Base-by-base conservation (phyloP, 2,888 invertebrate species). In the Mesochorus sp. region DNA sequence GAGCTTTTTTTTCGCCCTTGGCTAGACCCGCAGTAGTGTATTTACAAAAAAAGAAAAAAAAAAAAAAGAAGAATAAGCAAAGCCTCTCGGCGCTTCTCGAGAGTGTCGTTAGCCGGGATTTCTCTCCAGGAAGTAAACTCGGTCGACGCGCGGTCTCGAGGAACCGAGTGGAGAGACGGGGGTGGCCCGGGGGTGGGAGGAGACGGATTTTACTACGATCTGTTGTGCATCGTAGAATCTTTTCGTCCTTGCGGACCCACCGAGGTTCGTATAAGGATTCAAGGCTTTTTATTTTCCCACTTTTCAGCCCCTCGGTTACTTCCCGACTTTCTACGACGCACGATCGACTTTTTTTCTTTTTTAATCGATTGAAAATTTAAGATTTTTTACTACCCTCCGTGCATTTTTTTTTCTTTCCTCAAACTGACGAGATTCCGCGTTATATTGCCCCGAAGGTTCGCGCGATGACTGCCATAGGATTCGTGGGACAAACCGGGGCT, bases 401-500 rank as follows among this genome's bases (percentile, higher is more conserved):
- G 21, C 12, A 12, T n/a, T n/a, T n/a, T n/a, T n/a, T n/a, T n/a
- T n/a, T n/a, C n/a, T n/a, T n/a, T n/a, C n/a, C n/a, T n/a, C n/a
- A n/a, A n/a, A 21, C 12, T 5, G 14, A 17, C 10, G 24, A 51
- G 26, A 39, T 10, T 26, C 47, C 79, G 77, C 72, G 71, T 83
- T 85, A 81, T 85, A 83, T 83, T 85, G 82, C 80, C 21, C 66
- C 79, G 83, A 81, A 84, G 84, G 85, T 82, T 83, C 85, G 85
- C 86, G 84, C 86, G 85, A 83, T 85, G 85, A 86, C 85, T 86
- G 86, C n/a, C 85, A 85, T 84, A 80, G 61, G 42, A 68, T 51
- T 70, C 34, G 70, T 59, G 66, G 70, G 49, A 68, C 39, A 37
- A 44, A 44, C 37, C 39, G 59, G 49, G 28, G 34, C 37, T 37